phyloP scores from a whole-genome alignment of 2,113 vertebrate species.

The Epinephelus fuscoguttatus region DNA sequence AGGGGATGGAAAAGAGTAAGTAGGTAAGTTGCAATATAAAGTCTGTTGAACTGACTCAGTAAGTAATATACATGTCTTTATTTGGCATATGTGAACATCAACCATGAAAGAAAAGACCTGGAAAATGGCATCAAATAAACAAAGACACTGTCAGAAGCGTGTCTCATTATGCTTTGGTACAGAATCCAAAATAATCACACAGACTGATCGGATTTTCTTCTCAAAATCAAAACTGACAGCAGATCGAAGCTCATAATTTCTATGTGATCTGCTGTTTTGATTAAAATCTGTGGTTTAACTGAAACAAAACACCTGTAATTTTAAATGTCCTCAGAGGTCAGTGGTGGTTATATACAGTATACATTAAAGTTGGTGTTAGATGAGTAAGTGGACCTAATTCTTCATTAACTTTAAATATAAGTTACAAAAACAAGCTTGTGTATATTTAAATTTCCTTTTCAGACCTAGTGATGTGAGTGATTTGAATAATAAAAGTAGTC shows the following conservation, averaged over 20 bases:
- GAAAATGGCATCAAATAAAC: background rate
- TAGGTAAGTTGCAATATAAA: background rate
- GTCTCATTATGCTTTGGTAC: background rate
- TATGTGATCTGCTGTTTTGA: background rate
- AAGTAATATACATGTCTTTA: background rate
- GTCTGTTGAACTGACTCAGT: background rate
- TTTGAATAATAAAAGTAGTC: background rate
- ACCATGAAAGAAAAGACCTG: background rate
- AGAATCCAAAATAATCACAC: background rate
- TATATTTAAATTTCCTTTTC: background rate
- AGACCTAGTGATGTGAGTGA: background rate
- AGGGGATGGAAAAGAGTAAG: no score
- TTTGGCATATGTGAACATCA: conserved; percentile 28
- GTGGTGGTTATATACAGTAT: background rate
- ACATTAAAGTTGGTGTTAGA: background rate
- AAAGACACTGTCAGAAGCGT: background rate
- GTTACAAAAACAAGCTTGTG: background rate
- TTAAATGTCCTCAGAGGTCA: background rate
- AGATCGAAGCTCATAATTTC: background rate
- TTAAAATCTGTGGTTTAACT: background rate
- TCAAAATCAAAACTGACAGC: background rate
- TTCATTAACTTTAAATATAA: background rate
- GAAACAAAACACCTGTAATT: background rate
- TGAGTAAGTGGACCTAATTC: no score
- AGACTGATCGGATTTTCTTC: background rate